phyloP scores from a whole-genome alignment of 2,113 vertebrate species.

The Siniperca chuatsi region DNA sequence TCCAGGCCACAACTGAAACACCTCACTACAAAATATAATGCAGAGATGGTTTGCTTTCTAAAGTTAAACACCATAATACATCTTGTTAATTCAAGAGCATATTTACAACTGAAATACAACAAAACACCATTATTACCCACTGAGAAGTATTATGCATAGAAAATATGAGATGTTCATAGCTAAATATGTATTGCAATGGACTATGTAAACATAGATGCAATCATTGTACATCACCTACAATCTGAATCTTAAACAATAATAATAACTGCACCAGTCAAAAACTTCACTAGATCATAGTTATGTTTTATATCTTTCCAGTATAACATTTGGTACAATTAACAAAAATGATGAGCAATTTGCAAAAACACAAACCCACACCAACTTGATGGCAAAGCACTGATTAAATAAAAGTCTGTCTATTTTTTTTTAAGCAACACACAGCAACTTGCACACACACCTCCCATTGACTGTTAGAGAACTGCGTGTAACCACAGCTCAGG shows the following conservation, averaged over 20 bases:
- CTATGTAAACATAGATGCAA: neutral
- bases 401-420: conserved; percentile 1
- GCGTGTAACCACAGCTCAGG: conserved; percentile 71
- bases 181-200: neutral
- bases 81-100: neutral
- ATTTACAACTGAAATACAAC: neutral
- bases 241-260: neutral
- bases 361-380: neutral
- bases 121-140: neutral
- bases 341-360: neutral
- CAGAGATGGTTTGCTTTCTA: conserved; percentile 19
- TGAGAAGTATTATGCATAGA: neutral
- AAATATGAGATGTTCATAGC: neutral
- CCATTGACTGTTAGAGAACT: conserved; percentile 66
- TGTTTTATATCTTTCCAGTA: neutral
- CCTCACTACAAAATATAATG: conserved; percentile 12
- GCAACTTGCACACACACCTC: conserved; percentile 28
- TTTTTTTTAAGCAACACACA: conserved; percentile 12
- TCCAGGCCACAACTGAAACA: conserved; percentile 42
- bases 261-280: neutral
- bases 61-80: neutral
- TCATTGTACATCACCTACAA: neutral
- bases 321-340: neutral
- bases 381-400: neutral
- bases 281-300: neutral